Evolutionary conservation across 2,888 invertebrate genomes (phyloP).

Genomic region (Hypomecis punctinalis): DNA sequence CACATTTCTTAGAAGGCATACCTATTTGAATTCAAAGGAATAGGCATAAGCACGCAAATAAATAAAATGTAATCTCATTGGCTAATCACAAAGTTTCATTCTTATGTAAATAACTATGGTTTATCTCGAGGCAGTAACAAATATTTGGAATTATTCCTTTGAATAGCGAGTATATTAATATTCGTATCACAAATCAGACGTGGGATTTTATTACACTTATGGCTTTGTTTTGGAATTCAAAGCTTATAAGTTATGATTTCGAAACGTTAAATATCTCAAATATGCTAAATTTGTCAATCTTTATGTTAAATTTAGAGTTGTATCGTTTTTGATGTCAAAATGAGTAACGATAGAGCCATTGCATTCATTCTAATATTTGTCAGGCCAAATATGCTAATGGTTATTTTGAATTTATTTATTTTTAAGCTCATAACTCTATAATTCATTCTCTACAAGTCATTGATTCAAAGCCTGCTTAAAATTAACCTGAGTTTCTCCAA

Average conservation of each 20-base stretch:
- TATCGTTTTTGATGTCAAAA: slow-evolving; percentile 13
- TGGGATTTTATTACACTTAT: slow-evolving; percentile 27
- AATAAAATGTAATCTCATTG: slow-evolving; percentile 1
- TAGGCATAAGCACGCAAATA: too few relatives aligned
- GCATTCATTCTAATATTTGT: slow-evolving; percentile 5
- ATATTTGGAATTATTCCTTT: slow-evolving; percentile 15
- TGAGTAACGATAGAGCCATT: neutral
- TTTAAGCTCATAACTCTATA: too few relatives aligned
- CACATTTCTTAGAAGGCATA: too few relatives aligned
- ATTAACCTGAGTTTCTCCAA: too few relatives aligned
- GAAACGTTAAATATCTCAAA: slow-evolving; percentile 27
- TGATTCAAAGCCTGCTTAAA: too few relatives aligned
- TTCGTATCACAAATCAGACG: slow-evolving; percentile 27
- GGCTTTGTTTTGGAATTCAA: slow-evolving; percentile 27
- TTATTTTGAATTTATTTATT: neutral
- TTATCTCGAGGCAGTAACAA: slow-evolving; percentile 16
- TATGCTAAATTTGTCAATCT: slow-evolving; percentile 27
- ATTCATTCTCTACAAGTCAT: too few relatives aligned
- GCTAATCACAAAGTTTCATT: slow-evolving; percentile 7
- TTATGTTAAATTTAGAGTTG: slow-evolving; percentile 7
- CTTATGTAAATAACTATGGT: slow-evolving; percentile 13
- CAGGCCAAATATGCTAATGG: slow-evolving; percentile 11
- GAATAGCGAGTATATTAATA: slow-evolving; percentile 17
- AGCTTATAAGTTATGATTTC: slow-evolving; percentile 22
- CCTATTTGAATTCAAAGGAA: too few relatives aligned